Evolutionary conservation across 2,888 invertebrate species (phyloP).

Genomic region (Mimumesa dahlbomi): DNA sequence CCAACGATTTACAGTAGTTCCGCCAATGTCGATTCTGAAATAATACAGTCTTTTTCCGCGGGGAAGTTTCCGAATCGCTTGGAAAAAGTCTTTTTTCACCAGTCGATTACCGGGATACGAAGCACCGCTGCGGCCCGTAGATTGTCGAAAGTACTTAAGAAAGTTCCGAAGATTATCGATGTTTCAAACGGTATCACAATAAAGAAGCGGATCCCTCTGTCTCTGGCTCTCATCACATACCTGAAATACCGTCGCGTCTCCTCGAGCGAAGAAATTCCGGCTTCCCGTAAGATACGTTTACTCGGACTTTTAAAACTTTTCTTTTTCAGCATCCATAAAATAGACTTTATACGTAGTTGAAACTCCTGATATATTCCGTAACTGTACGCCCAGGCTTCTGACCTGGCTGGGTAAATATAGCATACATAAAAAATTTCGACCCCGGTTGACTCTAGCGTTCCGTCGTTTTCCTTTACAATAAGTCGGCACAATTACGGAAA

Average conservation of each 20-base stretch:
- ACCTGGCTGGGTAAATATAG: neutral
- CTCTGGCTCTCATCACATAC: slow-evolving; percentile 32
- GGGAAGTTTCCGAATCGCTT: slow-evolving; percentile 13
- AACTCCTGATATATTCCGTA: slow-evolving; percentile 25
- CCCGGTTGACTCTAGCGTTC: neutral
- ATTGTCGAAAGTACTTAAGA: slow-evolving; percentile 43
- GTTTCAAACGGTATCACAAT: slow-evolving; percentile 36
- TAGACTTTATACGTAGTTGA: slow-evolving; percentile 41
- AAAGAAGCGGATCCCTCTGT: slow-evolving; percentile 30
- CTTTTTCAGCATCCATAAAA: slow-evolving; percentile 29
- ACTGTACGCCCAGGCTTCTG: neutral
- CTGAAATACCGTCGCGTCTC: slow-evolving; percentile 32
- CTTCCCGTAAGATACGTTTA: slow-evolving; percentile 14
- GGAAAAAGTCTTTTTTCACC: slow-evolving; percentile 19
- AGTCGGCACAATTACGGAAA: neutral
- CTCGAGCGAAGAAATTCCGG: slow-evolving; percentile 19
- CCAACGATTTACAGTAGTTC: too few species aligned
- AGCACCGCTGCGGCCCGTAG: slow-evolving; percentile 32
- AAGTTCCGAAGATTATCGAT: slow-evolving; percentile 58
- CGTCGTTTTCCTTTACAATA: slow-evolving; percentile 3
- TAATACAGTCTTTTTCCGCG: slow-evolving; percentile 16
- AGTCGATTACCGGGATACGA: slow-evolving; percentile 38
- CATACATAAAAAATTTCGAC: slow-evolving; percentile 8
- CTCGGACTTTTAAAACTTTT: slow-evolving; percentile 25
- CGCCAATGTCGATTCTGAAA: too few species aligned